These are phyloP conservation scores for Zosterops hypoxanthus DNA, from an alignment of 2,113 vertebrate genomes.

Conservation along the genomic window DNA sequence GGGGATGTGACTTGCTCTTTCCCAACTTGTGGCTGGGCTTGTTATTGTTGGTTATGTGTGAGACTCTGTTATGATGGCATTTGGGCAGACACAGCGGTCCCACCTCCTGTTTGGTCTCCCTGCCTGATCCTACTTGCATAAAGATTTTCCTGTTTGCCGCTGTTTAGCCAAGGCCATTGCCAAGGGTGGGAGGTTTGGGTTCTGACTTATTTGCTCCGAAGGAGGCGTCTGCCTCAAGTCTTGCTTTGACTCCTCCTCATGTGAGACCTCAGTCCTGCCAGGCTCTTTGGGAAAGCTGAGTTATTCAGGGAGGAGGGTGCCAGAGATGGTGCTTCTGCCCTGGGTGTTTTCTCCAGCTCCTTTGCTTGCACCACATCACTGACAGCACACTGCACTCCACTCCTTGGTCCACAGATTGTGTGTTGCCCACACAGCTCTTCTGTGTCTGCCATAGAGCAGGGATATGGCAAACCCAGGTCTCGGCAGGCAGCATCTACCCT, in stretches of 20 bases:
- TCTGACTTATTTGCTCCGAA: neutral
- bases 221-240: neutral
- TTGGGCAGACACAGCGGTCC: neutral
- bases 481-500: neutral
- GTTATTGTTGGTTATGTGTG: neutral
- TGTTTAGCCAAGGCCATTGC: neutral
- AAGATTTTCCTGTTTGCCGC: neutral
- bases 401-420: fast-evolving
- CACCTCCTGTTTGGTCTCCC: neutral
- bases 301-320: neutral
- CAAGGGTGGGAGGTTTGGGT: neutral
- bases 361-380: neutral
- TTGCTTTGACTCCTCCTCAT: neutral
- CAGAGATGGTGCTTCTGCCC: neutral
- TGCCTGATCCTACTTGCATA: neutral
- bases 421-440: neutral
- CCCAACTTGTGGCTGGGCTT: neutral
- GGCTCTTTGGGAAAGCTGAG: neutral
- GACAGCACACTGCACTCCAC: neutral
- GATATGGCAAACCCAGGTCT: neutral
- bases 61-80: neutral
- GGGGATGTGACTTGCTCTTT: neutral
- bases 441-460: neutral
- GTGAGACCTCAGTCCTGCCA: neutral
- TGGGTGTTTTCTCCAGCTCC: neutral